These are phyloP conservation scores for Antennarius maculatus DNA, from an alignment of 2,797 vertebrate genomes.

Conservation along the genomic window DNA sequence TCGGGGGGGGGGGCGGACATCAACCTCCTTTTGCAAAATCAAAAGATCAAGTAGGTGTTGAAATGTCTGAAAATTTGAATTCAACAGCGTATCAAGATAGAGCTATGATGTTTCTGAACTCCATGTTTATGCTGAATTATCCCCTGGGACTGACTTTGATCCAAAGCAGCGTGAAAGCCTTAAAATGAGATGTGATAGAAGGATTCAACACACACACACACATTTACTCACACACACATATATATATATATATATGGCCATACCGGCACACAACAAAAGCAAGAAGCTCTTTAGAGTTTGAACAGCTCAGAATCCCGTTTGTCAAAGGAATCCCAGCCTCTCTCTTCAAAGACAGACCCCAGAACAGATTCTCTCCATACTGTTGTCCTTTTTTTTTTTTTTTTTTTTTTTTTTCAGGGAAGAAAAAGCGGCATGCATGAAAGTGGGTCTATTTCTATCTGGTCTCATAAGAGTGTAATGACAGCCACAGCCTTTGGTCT, in stretches of 20 bases:
- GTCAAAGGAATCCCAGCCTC: slow-evolving; percentile 48
- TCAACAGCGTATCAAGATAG: slow-evolving; percentile 42
- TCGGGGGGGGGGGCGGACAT: slow-evolving; percentile 7
- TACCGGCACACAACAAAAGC: slow-evolving; percentile 52
- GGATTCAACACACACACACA: slow-evolving; percentile 41
- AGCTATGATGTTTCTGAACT: slow-evolving; percentile 59
- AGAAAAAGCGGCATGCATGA: not conserved
- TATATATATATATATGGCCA: slow-evolving; percentile 20
- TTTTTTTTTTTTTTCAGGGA: not conserved
- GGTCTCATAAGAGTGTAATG: slow-evolving; percentile 4
- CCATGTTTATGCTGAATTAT: slow-evolving; percentile 66
- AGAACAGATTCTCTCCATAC: slow-evolving; percentile 31
- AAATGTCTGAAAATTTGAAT: slow-evolving; percentile 56
- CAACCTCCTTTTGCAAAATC: slow-evolving; percentile 34
- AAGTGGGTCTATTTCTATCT: slow-evolving; percentile 2
- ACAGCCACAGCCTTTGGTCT: not conserved
- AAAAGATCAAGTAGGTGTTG: slow-evolving; percentile 53
- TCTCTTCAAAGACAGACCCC: slow-evolving; percentile 54
- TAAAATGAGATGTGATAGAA: slow-evolving; percentile 68
- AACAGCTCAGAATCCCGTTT: slow-evolving; percentile 42
- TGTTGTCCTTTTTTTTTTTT: slow-evolving; percentile 1
- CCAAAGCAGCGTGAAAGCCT: slow-evolving; percentile 76
- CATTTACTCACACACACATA: slow-evolving; percentile 8
- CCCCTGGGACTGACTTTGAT: slow-evolving; percentile 75
- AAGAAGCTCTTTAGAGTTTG: slow-evolving; percentile 43